phyloP scores from a whole-genome alignment of 2,888 invertebrate species.

The Onchidella celtica region DNA sequence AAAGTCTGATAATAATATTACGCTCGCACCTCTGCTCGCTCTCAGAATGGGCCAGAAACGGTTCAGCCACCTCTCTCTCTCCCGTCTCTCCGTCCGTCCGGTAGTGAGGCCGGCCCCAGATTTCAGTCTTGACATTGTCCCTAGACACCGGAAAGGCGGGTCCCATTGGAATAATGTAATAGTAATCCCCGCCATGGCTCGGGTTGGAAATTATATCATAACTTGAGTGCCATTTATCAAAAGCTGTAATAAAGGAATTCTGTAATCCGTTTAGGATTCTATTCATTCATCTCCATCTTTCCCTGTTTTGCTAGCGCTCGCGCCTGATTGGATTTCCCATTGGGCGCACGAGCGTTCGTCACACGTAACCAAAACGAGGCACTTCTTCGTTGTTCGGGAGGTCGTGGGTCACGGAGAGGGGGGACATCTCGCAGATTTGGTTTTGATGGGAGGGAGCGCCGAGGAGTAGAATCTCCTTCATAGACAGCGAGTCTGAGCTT shows the following conservation, averaged over 20 bases:
- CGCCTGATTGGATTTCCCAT: conserved; percentile 31
- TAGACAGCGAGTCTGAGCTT: conserved; percentile 35
- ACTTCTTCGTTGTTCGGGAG: conserved; percentile 4
- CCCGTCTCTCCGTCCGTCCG: too few relatives aligned
- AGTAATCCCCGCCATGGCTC: not conserved
- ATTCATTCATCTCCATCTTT: conserved; percentile 46
- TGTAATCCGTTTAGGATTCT: conserved; percentile 44
- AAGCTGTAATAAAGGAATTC: conserved; percentile 42
- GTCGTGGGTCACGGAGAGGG: not conserved
- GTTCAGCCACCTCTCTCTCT: too few relatives aligned
- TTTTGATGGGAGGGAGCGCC: conserved; percentile 32
- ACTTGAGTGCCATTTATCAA: conserved; percentile 40
- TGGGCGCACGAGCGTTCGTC: not conserved
- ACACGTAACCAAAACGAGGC: conserved; percentile 32
- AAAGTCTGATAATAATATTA: too few relatives aligned
- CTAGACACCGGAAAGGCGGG: not conserved
- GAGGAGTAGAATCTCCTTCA: conserved; percentile 23
- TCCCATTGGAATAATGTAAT: conserved; percentile 2
- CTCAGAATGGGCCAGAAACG: too few relatives aligned
- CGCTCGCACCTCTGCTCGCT: too few relatives aligned
- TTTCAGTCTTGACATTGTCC: not conserved
- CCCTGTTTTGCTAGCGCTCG: conserved; percentile 21
- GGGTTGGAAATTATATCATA: conserved; percentile 40
- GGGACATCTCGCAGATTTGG: conserved; percentile 30
- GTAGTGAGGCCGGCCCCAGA: not conserved